Conservation (phyloP, 2,113 vertebrate species). For the Desmodus rotundus region DNA sequence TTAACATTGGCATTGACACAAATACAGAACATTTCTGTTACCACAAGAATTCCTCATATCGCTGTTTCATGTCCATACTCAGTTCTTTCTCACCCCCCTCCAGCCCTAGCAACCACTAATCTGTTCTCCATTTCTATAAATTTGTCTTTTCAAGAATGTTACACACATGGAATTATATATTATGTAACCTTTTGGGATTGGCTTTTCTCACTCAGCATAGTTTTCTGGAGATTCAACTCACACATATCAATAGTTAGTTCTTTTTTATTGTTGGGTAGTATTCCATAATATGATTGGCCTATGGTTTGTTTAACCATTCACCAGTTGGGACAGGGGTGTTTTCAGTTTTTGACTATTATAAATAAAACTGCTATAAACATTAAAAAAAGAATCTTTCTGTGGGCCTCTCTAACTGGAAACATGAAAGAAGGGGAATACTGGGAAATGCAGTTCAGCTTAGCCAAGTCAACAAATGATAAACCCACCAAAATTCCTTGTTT, state of each 20-base stretch:
- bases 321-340: not conserved
- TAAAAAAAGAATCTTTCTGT: not conserved
- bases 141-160: not conserved
- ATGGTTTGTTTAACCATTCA: not conserved
- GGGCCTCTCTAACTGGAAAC: not conserved
- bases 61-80: fast-evolving
- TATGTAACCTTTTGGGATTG: not conserved
- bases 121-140: not conserved
- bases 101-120: not conserved
- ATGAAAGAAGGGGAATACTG: not conserved
- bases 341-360: not conserved
- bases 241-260: not conserved
- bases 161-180: not conserved
- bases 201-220: not conserved
- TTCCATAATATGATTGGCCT: not conserved
- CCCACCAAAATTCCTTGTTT: not conserved
- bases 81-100: not conserved
- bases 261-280: not conserved
- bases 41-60: not conserved
- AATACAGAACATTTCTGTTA: not conserved
- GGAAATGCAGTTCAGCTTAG: not conserved
- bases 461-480: not conserved
- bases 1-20: not conserved
- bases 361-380: constrained; percentile 31
- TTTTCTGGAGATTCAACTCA: not conserved